phyloP scores from a whole-genome alignment of 2,113 vertebrate species.

The Oryctolagus cuniculus region DNA sequence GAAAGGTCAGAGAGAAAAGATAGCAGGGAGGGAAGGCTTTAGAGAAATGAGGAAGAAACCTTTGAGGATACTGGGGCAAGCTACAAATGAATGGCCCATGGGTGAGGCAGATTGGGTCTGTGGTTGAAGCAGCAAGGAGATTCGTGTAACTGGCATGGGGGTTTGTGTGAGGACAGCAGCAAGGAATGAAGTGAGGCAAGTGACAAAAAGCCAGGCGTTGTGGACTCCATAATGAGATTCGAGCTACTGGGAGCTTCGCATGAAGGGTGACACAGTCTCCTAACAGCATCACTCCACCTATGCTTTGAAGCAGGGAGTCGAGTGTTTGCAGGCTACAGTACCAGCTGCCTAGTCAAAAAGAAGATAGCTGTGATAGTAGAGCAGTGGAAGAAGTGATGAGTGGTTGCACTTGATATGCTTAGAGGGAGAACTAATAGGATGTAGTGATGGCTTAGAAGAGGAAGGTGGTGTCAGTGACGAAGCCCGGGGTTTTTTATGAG shows the following conservation, averaged over 20 bases:
- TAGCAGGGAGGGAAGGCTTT: background rate
- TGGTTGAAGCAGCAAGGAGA: background rate
- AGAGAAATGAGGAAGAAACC: background rate
- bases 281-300: background rate
- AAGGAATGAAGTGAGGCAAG: background rate
- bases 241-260: background rate
- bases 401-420: too few relatives aligned
- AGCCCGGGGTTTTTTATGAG: too few relatives aligned
- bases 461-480: background rate
- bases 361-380: background rate
- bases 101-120: background rate
- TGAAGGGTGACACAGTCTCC: background rate
- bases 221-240: background rate
- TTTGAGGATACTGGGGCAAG: background rate
- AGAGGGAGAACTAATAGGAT: background rate
- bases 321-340: background rate
- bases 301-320: background rate
- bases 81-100: background rate
- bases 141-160: background rate
- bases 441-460: background rate
- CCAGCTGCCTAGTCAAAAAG: background rate
- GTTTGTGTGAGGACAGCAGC: rapidly evolving
- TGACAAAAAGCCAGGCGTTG: background rate
- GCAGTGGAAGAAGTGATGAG: background rate
- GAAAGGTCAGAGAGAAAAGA: background rate